phyloP scores from a whole-genome alignment of 2,888 invertebrate species.

The Strigamia transsilvanica region DNA sequence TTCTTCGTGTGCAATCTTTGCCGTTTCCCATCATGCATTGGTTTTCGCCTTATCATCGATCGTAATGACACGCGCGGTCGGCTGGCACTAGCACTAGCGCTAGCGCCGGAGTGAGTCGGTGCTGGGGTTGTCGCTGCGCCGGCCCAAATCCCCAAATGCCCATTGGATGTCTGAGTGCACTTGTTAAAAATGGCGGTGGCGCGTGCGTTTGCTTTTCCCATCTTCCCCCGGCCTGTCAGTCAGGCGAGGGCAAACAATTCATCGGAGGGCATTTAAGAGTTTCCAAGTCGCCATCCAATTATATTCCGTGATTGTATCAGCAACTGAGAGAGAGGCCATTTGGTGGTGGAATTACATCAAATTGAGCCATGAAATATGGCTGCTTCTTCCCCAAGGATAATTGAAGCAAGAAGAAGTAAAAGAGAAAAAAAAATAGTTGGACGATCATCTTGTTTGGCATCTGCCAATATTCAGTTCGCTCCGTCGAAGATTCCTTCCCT shows the following conservation, averaged over 20 bases:
- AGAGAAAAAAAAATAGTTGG: slow-evolving; percentile 14
- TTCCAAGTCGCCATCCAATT: slow-evolving; percentile 57
- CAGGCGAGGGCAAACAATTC: slow-evolving; percentile 56
- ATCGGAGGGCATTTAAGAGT: slow-evolving; percentile 57
- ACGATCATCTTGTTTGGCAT: slow-evolving; percentile 53
- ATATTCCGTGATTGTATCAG: slow-evolving; percentile 57
- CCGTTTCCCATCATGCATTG: slow-evolving; percentile 40
- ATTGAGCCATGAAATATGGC: slow-evolving; percentile 57
- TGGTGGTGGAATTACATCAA: slow-evolving; percentile 56
- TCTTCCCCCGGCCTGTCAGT: slow-evolving; percentile 55
- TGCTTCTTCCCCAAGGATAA: slow-evolving; percentile 49
- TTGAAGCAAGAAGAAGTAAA: slow-evolving; percentile 40
- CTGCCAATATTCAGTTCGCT: slow-evolving; percentile 54
- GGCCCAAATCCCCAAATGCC: slow-evolving; percentile 56
- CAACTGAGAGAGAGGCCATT: slow-evolving; percentile 55
- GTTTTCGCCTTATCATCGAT: slow-evolving; percentile 41
- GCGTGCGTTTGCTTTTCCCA: slow-evolving; percentile 51
- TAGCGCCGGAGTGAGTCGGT: slow-evolving; percentile 38
- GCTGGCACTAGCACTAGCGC: slow-evolving; percentile 30
- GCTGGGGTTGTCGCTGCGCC: slow-evolving; percentile 51
- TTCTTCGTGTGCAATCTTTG: slow-evolving; percentile 33
- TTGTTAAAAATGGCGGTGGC: slow-evolving; percentile 53
- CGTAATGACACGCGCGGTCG: slow-evolving; percentile 49
- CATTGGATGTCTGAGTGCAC: slow-evolving; percentile 55
- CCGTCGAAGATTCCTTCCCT: slow-evolving; percentile 25